Evolutionary conservation across 2,888 invertebrate species (phyloP).

Genomic region (Calliopum simillimum): DNA sequence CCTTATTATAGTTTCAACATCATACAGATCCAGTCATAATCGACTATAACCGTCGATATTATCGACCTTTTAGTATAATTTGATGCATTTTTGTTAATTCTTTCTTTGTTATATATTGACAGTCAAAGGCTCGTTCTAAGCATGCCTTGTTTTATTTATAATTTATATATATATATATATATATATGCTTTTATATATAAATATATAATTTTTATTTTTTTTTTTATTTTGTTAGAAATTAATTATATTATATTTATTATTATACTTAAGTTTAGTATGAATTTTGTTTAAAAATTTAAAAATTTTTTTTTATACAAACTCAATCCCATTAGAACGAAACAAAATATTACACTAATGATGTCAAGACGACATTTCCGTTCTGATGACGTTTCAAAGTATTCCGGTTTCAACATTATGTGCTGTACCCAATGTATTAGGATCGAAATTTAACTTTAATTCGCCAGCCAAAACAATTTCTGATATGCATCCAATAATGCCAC

Average conservation of each 20-base stretch:
- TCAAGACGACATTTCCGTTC: conserved; percentile 59
- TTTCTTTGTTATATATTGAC: conserved; percentile 57
- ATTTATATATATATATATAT: conserved; percentile 45
- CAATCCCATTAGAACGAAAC: conserved; percentile 42
- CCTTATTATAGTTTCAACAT: conserved; percentile 31
- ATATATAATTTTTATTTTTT: conserved; percentile 27
- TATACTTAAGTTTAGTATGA: conserved; percentile 49
- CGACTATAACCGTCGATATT: not conserved
- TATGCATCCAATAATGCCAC: conserved; percentile 85
- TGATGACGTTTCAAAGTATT: conserved; percentile 65
- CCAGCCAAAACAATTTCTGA: conserved; percentile 85
- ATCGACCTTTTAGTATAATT: conserved; percentile 37
- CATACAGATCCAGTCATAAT: not conserved
- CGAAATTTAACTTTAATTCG: conserved; percentile 80
- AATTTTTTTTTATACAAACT: conserved; percentile 61
- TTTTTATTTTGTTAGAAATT: conserved; percentile 33
- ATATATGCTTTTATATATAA: conserved; percentile 44
- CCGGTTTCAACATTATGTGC: conserved; percentile 67
- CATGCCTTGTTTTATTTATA: conserved; percentile 47
- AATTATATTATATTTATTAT: conserved; percentile 36
- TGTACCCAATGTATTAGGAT: conserved; percentile 65
- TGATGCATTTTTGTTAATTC: conserved; percentile 30
- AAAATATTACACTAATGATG: conserved; percentile 54
- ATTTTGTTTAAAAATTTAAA: conserved; percentile 54
- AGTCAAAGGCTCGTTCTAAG: conserved; percentile 62